Evolutionary conservation across 2,888 invertebrate species (phyloP).

Genomic region (Dichetophora obliterata): DNA sequence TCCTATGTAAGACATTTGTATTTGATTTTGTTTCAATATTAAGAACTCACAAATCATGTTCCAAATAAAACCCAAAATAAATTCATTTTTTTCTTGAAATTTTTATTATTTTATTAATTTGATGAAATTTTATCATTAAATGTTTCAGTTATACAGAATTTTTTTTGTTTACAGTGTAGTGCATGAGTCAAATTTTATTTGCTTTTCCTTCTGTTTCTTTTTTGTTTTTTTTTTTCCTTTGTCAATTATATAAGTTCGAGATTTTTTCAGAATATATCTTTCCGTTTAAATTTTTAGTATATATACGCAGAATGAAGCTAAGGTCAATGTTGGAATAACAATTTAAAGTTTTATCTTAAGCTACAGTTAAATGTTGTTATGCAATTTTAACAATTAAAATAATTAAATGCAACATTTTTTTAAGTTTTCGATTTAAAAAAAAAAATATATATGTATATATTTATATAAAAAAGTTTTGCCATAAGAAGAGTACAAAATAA

Average conservation of each 20-base stretch:
- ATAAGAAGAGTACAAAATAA: constrained; percentile 15
- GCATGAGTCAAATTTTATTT: constrained; percentile 28
- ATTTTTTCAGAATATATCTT: constrained; percentile 29
- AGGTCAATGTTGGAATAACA: constrained; percentile 21
- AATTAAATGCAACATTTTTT: constrained; percentile 44
- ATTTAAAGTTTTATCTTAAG: constrained; percentile 15
- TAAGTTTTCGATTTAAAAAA: constrained; percentile 32
- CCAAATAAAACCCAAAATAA: no score
- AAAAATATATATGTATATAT: constrained; percentile 40
- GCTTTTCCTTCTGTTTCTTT: constrained; percentile 30
- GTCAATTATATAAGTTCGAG: constrained; percentile 32
- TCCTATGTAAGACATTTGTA: no score
- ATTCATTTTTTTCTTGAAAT: not conserved
- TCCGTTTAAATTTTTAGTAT: constrained; percentile 18
- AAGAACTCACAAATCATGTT: no score
- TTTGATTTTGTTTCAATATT: no score
- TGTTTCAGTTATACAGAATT: constrained; percentile 25
- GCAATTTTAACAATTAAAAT: constrained; percentile 49
- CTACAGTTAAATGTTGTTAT: constrained; percentile 44
- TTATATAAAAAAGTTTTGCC: constrained; percentile 33
- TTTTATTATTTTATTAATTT: constrained; percentile 40
- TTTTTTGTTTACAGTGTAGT: constrained; percentile 38
- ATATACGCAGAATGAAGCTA: not conserved
- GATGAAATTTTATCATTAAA: constrained; percentile 43
- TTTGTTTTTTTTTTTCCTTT: constrained; percentile 45